These are phyloP conservation scores for Nothocercus nigrocapillus DNA, from an alignment of 2,113 vertebrate genomes.

Conservation along the genomic window DNA sequence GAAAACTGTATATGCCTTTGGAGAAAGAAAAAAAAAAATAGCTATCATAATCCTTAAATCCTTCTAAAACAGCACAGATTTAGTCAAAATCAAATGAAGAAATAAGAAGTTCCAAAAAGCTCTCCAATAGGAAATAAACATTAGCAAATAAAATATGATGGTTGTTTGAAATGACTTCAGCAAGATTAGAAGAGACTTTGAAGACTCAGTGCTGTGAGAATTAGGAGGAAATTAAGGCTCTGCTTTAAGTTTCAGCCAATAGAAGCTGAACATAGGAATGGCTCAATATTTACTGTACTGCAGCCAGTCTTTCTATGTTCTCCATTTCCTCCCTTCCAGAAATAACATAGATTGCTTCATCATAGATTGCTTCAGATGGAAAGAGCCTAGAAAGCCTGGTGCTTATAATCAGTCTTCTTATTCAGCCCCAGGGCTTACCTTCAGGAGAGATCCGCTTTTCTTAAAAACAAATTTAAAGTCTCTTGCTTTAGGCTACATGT, in stretches of 20 bases:
- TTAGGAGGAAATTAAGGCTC: neutral
- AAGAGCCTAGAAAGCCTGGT: neutral
- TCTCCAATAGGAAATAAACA: neutral
- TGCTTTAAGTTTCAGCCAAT: neutral
- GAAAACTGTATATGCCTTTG: neutral
- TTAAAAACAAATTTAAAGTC: neutral
- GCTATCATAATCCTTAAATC: neutral
- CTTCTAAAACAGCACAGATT: neutral
- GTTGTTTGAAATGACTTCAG: neutral
- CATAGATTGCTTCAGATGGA: neutral
- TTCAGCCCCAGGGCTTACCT: neutral
- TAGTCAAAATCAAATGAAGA: neutral
- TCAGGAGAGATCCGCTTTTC: neutral
- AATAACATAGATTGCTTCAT: neutral
- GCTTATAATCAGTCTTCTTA: neutral
- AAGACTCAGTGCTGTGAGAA: neutral
- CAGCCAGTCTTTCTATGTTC: neutral
- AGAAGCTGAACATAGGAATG: neutral
- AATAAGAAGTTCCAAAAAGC: neutral
- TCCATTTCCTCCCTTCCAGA: neutral
- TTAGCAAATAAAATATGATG: neutral
- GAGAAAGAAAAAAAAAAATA: neutral
- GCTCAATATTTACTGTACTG: neutral
- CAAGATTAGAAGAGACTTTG: neutral
- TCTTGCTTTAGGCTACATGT: neutral